A percentile compares a stretch with the other conserved stretches of the same genome.
These are phyloP conservation scores for Triplophysa bombifrons DNA, from an alignment of 2,797 vertebrate species.

Conservation along the genomic window DNA sequence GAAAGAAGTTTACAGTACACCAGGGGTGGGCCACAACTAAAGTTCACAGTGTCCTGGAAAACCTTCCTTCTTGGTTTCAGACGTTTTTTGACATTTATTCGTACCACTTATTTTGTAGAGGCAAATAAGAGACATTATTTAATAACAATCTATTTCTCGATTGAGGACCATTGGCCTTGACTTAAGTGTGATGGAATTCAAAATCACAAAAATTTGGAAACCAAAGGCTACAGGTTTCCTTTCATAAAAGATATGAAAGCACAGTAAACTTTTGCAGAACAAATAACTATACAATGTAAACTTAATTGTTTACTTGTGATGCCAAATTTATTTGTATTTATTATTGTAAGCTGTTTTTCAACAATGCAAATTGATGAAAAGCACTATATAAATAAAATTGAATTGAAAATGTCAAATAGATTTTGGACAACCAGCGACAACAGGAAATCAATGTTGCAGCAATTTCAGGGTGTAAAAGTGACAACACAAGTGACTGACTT, in stretches of 20 bases:
- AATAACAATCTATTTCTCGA: background rate
- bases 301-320: too few species aligned
- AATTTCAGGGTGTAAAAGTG: background rate
- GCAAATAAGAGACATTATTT: background rate
- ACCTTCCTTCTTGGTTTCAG: background rate
- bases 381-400: too few species aligned
- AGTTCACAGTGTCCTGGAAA: background rate
- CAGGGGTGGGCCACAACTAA: background rate
- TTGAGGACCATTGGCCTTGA: background rate
- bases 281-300: too few species aligned
- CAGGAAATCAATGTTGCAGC: background rate
- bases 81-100: background rate
- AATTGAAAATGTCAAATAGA: too few species aligned
- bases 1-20: constrained; percentile 14
- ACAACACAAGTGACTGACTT: background rate
- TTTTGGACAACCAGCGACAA: background rate
- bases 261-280: too few species aligned
- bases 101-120: background rate
- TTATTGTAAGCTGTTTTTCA: too few species aligned
- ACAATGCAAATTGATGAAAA: too few species aligned
- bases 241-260: too few species aligned
- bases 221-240: too few species aligned
- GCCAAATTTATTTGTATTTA: too few species aligned
- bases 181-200: too few species aligned
- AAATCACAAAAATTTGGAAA: too few species aligned